Base-by-base conservation (phyloP, 2,797 vertebrate species). In the Acipenser oxyrinchus region DNA sequence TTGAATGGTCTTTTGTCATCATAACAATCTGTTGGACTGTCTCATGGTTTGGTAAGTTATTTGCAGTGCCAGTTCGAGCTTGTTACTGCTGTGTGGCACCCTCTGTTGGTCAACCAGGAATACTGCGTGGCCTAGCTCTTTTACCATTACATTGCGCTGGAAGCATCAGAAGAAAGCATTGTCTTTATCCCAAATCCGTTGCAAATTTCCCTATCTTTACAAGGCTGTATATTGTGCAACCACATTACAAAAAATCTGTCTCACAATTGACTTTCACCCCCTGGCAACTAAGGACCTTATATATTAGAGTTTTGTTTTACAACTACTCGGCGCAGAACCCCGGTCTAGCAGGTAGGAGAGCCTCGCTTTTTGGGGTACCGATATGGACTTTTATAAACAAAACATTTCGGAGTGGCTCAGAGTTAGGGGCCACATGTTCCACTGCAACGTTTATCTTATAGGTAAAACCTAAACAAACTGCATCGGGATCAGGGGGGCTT, bases 81-180 rank as follows among this genome's bases (percentile, higher is more conserved):
- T 65, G 12, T 72, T 55, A 15, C 10, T 52, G 48, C 68, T 64
- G 48, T 48, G 15, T 57, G 49, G 62, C 51, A 61, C 63, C 71
- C 61, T 37, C 66, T 13, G 58, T 8, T 15, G 71, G 65, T 62
- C 15, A 49, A 12, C 1, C 8, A 12, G 12, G 12, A 53, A 10
- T 52, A 69, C 57, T 65, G 71, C 49, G 60, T 37, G 71, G 67
- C 71, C 71, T 66, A 66, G 67, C 62, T 60, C 48, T 55, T 48
- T 64, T 71, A 62, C 53, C 12, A n/a, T 52, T 65, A 62, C 63
- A 66, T 65, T 67, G 71, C 60, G 55, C 69, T 52, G 63, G 51
- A 49, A 66, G n/a, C 62, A 49, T 62, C 65, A 65, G 67, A 70
- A 67, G 51, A 67, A 67, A 70, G 62, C 62, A 64, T 52, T 58